phyloP scores from a whole-genome alignment of 1,140 invertebrate species.

The Philaenus spumarius region DNA sequence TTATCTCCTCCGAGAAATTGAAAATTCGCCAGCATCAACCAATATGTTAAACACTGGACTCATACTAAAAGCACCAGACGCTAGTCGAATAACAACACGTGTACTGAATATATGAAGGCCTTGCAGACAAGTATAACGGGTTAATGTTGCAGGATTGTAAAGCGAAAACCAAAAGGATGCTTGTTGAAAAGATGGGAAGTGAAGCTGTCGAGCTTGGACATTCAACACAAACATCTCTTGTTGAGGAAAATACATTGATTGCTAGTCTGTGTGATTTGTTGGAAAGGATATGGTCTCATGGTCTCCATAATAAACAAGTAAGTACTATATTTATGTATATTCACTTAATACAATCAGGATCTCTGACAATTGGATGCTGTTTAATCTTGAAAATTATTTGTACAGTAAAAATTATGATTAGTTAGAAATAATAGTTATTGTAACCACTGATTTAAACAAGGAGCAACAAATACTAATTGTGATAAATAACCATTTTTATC shows the following conservation, averaged over 20 bases:
- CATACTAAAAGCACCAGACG: conserved; percentile 91
- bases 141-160: conserved; percentile 79
- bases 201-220: conserved; percentile 76
- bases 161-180: conserved; percentile 93
- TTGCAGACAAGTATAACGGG: conserved; percentile 91
- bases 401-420: background rate
- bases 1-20: conserved; percentile 98
- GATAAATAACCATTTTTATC: too few species aligned
- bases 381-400: background rate
- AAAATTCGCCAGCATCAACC: conserved; percentile 87
- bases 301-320: conserved; percentile 86
- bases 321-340: background rate
- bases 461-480: too few species aligned
- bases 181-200: conserved; percentile 95
- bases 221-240: conserved; percentile 42
- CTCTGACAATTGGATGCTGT: background rate
- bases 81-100: conserved; percentile 96
- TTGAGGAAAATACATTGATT: conserved; percentile 97
- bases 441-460: too few species aligned
- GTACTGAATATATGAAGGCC: conserved; percentile 94
- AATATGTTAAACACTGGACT: conserved; percentile 38
- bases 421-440: too few species aligned
- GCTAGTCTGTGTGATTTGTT: conserved; percentile 95
- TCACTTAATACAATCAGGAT: background rate
- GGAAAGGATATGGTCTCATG: conserved; percentile 97